phyloP scores from a whole-genome alignment of 2,113 vertebrate species.

The Neodon shergylaensis region DNA sequence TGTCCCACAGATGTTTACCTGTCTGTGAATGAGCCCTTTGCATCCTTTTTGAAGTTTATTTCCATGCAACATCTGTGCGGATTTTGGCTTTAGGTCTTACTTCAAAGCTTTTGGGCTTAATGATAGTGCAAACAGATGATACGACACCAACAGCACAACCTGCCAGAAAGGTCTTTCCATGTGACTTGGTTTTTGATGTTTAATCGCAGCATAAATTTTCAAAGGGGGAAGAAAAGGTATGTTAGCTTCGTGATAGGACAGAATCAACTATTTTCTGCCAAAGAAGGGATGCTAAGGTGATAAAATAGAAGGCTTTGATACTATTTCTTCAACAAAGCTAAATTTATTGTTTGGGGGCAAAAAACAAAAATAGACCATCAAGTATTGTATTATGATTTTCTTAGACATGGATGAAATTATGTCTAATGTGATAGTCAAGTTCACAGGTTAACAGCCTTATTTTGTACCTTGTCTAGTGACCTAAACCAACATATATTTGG shows the following conservation, averaged over 20 bases:
- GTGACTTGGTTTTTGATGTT: constrained; percentile 60
- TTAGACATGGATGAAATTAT: background rate
- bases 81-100: constrained; percentile 73
- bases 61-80: constrained; percentile 74
- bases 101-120: constrained; percentile 68
- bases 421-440: background rate
- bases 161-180: constrained; percentile 62
- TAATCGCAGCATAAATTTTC: constrained; percentile 69
- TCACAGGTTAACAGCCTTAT: background rate
- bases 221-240: constrained; percentile 50
- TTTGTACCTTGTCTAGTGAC: background rate
- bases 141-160: background rate
- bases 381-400: background rate
- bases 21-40: constrained; percentile 42
- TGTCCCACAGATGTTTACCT: constrained; percentile 75
- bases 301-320: background rate
- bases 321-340: background rate
- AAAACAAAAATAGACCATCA: background rate
- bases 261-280: background rate
- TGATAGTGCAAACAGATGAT: constrained; percentile 64
- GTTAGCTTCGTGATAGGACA: constrained; percentile 1
- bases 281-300: background rate
- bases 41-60: constrained; percentile 75
- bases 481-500: background rate
- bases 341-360: background rate